These are phyloP conservation scores for Sacculina carcini DNA, from an alignment of 2,888 invertebrate species.

Conservation along the genomic window DNA sequence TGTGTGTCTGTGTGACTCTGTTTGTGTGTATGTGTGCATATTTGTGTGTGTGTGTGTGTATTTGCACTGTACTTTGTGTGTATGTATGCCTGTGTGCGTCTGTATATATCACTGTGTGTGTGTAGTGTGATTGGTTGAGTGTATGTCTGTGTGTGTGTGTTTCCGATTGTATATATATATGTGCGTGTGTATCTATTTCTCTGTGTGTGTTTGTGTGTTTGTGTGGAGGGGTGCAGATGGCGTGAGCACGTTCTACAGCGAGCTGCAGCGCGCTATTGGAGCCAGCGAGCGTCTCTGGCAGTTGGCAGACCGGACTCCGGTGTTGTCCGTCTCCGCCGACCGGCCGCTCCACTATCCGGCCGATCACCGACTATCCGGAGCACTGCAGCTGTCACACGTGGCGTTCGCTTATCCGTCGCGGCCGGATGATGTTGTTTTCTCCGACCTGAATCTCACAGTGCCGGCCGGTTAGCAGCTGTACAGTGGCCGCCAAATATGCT, in stretches of 20 bases:
- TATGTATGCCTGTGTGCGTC: no score
- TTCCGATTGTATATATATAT: no score
- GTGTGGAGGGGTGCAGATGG: not conserved
- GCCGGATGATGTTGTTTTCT: conserved; percentile 30
- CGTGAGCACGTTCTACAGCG: conserved; percentile 56
- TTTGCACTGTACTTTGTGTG: no score
- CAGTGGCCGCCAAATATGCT: no score
- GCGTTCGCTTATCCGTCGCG: conserved; percentile 43
- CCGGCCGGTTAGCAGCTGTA: conserved; percentile 32
- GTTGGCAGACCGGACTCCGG: conserved; percentile 50
- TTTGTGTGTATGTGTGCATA: no score
- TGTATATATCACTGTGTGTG: no score
- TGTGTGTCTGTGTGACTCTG: no score
- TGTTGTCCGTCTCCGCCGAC: conserved; percentile 41
- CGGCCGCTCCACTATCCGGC: conserved; percentile 19
- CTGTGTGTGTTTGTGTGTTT: not conserved
- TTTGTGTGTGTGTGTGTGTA: no score
- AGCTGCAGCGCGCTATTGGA: conserved; percentile 74
- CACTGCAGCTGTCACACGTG: conserved; percentile 45
- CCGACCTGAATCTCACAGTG: conserved; percentile 36
- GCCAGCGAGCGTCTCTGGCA: conserved; percentile 72
- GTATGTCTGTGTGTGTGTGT: no score
- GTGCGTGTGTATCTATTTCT: no score
- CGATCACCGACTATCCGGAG: conserved; percentile 41
- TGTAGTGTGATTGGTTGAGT: no score